These are phyloP conservation scores for Crenichthys baileyi DNA, from an alignment of 2,797 vertebrate species.

Conservation along the genomic window DNA sequence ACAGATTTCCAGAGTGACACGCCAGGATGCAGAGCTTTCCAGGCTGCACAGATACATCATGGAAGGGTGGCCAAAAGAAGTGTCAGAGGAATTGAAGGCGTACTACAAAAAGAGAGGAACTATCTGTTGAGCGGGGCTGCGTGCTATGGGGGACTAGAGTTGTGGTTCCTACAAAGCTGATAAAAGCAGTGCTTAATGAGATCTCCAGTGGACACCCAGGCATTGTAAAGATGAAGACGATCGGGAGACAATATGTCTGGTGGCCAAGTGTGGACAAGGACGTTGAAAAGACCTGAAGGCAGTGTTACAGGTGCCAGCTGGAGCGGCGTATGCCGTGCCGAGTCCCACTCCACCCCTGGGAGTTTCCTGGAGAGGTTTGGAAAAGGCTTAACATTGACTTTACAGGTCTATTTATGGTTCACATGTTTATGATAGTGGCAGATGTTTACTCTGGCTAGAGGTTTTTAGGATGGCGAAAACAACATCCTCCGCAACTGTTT, in stretches of 20 bases:
- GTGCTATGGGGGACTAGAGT: not conserved
- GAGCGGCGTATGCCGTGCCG: not conserved
- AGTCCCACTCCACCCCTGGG: not conserved
- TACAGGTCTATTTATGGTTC: not conserved
- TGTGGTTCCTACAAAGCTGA: too few relatives aligned
- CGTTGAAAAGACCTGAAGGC: not conserved
- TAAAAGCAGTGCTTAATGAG: not conserved
- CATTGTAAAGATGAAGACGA: not conserved
- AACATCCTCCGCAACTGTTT: too few relatives aligned
- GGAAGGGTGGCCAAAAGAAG: too few relatives aligned
- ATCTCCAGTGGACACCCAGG: not conserved
- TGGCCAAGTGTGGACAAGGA: not conserved
- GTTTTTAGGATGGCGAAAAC: too few relatives aligned
- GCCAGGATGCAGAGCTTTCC: too few relatives aligned
- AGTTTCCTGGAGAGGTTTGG: not conserved
- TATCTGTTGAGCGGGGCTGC: too few relatives aligned
- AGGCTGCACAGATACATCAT: too few relatives aligned
- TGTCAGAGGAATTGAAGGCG: too few relatives aligned
- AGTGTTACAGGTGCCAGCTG: not conserved
- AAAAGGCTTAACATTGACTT: not conserved
- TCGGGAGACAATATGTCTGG: not conserved
- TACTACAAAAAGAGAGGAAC: too few relatives aligned
- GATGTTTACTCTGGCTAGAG: not conserved
- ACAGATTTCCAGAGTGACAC: too few relatives aligned
- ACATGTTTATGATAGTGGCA: not conserved